Evolutionary conservation across 2,797 vertebrate species (phyloP).

Genomic region (Apogon talboti): DNA sequence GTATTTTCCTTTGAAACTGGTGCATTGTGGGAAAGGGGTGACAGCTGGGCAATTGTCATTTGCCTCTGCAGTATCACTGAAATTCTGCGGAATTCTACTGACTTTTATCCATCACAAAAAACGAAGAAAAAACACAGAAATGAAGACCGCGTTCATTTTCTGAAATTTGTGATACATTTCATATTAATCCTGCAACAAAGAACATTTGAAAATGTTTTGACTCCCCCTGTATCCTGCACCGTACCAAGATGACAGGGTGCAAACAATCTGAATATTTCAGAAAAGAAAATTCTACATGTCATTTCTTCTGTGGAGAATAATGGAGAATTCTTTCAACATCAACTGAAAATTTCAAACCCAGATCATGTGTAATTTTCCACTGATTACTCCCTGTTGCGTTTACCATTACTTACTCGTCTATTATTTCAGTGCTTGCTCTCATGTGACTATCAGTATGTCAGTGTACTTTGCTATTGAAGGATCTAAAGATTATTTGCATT

Average conservation of each 20-base stretch:
- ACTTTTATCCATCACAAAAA: constrained; percentile 20
- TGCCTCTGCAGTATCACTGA: constrained; percentile 58
- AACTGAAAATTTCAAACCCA: too few relatives aligned
- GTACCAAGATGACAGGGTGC: background rate
- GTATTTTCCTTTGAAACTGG: constrained; percentile 64
- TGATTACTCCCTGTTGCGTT: too few relatives aligned
- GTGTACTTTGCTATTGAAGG: too few relatives aligned
- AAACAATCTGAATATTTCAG: background rate
- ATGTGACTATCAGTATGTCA: too few relatives aligned
- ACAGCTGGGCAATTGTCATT: constrained; percentile 40
- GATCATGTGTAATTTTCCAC: too few relatives aligned
- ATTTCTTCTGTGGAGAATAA: too few relatives aligned
- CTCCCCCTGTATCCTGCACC: background rate
- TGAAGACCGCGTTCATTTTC: background rate
- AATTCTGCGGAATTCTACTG: constrained; percentile 56
- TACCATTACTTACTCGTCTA: too few relatives aligned
- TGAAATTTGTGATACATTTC: background rate
- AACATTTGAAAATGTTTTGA: too few relatives aligned
- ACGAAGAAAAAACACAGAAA: background rate
- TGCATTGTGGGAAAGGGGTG: constrained; percentile 42
- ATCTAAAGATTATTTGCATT: too few relatives aligned
- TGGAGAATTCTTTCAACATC: too few relatives aligned
- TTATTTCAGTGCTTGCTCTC: too few relatives aligned
- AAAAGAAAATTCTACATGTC: background rate
- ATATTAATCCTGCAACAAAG: background rate